Evolutionary conservation across 2,113 vertebrate species (phyloP).

Genomic region (Brachyhypopomus occidentalis): DNA sequence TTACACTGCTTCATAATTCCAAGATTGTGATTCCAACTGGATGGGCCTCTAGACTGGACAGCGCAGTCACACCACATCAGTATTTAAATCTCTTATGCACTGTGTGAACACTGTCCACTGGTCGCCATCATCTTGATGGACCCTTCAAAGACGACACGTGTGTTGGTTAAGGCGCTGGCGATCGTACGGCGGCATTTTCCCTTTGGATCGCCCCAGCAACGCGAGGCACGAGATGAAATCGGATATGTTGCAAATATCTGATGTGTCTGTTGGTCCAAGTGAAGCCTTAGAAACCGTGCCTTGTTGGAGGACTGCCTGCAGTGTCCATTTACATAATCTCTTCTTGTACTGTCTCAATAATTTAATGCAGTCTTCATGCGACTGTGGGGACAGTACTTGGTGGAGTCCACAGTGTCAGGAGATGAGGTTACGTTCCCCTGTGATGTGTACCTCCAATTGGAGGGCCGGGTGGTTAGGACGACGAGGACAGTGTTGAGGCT

Average conservation of each 20-base stretch:
- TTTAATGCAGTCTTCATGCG: constrained; percentile 45
- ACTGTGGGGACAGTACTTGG: constrained; percentile 11
- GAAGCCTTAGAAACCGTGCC: constrained; percentile 7
- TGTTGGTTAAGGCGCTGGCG: neutral
- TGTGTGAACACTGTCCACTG: neutral
- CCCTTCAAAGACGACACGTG: neutral
- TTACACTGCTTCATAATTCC: neutral
- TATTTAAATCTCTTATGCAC: neutral
- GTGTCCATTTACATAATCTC: constrained; percentile 37
- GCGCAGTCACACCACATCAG: neutral
- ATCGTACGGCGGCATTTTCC: neutral
- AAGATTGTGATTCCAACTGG: neutral
- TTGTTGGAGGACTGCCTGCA: neutral
- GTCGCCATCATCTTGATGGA: neutral
- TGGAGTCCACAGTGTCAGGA: neutral
- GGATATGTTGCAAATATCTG: constrained; percentile 1
- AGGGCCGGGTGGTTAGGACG: neutral
- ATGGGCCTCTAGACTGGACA: neutral
- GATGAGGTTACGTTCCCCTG: neutral
- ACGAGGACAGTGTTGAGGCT: neutral
- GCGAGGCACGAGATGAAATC: neutral
- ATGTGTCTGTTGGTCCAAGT: constrained; percentile 12
- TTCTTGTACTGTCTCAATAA: constrained; percentile 46
- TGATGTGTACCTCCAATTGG: neutral
- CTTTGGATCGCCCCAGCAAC: neutral